Percentiles rank a stretch among this genome's conserved stretches.
phyloP scores from a whole-genome alignment of 2,888 invertebrate genomes.

The Xestoiulus laeticollis region DNA sequence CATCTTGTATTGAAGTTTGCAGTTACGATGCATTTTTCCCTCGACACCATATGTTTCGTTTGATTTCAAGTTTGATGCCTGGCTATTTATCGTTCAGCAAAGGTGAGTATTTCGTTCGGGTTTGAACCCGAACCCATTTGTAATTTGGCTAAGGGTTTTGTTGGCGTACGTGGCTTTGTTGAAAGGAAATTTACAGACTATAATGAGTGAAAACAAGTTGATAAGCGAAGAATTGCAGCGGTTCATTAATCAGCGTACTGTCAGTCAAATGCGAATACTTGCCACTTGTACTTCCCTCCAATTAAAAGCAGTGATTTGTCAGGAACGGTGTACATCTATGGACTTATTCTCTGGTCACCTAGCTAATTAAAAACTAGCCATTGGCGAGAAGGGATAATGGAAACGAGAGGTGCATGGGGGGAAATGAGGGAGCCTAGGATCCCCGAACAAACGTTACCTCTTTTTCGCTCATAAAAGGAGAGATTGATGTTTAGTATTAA shows the following conservation, averaged over 20 bases:
- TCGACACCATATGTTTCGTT: too few species aligned
- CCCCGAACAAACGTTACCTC: constrained; percentile 11
- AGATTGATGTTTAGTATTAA: constrained; percentile 42
- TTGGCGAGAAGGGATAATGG: constrained; percentile 43
- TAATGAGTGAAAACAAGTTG: constrained; percentile 26
- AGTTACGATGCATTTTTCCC: too few species aligned
- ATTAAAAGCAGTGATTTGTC: constrained; percentile 48
- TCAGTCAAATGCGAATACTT: constrained; percentile 45
- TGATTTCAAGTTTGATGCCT: not conserved
- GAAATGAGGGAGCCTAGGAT: not conserved
- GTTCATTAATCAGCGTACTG: constrained; percentile 44
- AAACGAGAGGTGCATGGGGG: not conserved
- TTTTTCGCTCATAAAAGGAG: constrained; percentile 38
- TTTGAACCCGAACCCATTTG: constrained; percentile 8
- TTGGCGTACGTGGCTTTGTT: not conserved
- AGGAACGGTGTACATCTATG: constrained; percentile 15
- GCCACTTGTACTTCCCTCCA: constrained; percentile 45
- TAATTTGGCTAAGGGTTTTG: not conserved
- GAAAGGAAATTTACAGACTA: constrained; percentile 12
- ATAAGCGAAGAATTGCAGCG: constrained; percentile 12
- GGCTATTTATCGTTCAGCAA: not conserved
- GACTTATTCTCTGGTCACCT: constrained; percentile 46
- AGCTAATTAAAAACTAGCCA: constrained; percentile 47
- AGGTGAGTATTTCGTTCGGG: not conserved
- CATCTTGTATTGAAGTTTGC: too few species aligned